A percentile compares a stretch with the other conserved stretches of the same genome.
Conservation (phyloP, 2,888 invertebrate genomes). For the Plagodis pulveraria region DNA sequence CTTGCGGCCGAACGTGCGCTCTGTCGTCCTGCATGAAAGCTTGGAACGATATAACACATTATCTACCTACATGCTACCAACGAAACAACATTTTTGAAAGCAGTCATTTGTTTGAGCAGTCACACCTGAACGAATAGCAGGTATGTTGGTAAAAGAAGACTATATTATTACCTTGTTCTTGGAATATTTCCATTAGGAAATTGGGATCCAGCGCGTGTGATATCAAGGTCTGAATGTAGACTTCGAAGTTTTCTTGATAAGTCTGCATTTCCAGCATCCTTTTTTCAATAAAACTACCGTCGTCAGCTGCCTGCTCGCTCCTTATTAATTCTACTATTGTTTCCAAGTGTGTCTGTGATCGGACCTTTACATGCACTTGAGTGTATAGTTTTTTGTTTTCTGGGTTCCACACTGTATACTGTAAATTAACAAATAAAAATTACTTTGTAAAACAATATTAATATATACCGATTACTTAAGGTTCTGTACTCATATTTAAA, state of each 20-base stretch:
- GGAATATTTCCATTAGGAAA: conserved; percentile 94
- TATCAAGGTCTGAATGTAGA: conserved; percentile 95
- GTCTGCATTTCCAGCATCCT: conserved; percentile 90
- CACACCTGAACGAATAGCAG: too few relatives aligned
- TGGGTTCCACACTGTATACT: conserved; percentile 93
- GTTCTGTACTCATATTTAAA: too few relatives aligned
- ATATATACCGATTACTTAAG: too few relatives aligned
- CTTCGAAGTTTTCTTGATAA: conserved; percentile 95
- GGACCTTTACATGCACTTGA: conserved; percentile 90
- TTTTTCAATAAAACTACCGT: conserved; percentile 89
- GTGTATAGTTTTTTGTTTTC: conserved; percentile 92
- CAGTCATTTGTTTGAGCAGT: background rate
- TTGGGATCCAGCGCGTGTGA: conserved; percentile 95
- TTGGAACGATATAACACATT: conserved; percentile 15
- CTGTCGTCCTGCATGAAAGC: conserved; percentile 28
- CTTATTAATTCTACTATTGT: conserved; percentile 92
- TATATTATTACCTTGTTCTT: conserved; percentile 90
- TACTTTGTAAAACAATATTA: too few relatives aligned
- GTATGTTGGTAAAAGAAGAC: too few relatives aligned
- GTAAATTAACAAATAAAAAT: conserved; percentile 1
- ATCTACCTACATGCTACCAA: conserved; percentile 8
- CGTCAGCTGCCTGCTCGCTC: conserved; percentile 88
- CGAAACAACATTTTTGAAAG: background rate
- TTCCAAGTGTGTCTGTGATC: conserved; percentile 90
- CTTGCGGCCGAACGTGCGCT: conserved; percentile 34